phyloP scores from a whole-genome alignment of 1,140 invertebrate genomes.

The Brachystomella parvula region DNA sequence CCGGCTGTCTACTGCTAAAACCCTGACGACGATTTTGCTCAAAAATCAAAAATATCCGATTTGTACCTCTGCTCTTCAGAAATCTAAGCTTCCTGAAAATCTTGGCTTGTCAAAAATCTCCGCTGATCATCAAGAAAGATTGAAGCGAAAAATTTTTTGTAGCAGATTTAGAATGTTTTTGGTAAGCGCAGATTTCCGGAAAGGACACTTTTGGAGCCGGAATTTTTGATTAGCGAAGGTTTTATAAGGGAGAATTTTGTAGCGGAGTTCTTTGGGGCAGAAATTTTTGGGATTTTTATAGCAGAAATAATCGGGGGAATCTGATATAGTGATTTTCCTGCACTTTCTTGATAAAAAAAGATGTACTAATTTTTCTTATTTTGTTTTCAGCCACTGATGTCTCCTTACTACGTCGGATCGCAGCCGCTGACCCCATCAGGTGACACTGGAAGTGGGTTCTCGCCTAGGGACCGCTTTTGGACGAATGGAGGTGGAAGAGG shows the following conservation, averaged over 20 bases:
- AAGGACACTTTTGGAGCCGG: not conserved
- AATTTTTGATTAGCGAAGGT: not conserved
- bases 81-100: not conserved
- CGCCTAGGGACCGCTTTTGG: constrained; percentile 32
- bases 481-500: constrained; percentile 5
- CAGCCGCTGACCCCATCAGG: constrained; percentile 11
- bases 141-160: not conserved
- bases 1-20: not conserved
- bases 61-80: not conserved
- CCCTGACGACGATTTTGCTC: not conserved
- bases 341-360: not conserved
- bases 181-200: not conserved
- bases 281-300: not conserved
- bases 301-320: not conserved
- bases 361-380: not conserved
- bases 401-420: constrained; percentile 13
- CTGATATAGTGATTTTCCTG: not conserved
- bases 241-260: not conserved
- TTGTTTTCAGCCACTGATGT: constrained; percentile 18
- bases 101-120: not conserved
- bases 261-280: not conserved
- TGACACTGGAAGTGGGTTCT: constrained; percentile 24
- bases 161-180: not conserved
- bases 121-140: not conserved
- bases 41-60: not conserved